Evolutionary conservation across 2,113 vertebrate genomes (phyloP).

Genomic region (Oncorhynchus mykiss): DNA sequence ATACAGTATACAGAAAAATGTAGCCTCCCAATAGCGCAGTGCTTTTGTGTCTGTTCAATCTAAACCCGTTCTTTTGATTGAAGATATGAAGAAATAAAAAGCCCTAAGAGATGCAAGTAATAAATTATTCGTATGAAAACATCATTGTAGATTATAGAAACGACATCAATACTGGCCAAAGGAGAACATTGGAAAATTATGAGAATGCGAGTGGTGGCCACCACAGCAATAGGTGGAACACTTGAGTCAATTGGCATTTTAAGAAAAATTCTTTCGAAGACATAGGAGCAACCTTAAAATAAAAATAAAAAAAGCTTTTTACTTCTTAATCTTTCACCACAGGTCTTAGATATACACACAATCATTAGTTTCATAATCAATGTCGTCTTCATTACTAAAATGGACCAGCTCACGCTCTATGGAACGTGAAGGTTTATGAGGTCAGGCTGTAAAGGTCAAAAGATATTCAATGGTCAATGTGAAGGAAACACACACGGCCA

Average conservation of each 20-base stretch:
- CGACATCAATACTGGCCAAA: conserved; percentile 76
- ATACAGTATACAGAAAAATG: conserved; percentile 19
- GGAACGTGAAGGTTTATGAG: conserved; percentile 65
- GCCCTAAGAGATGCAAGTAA: conserved; percentile 28
- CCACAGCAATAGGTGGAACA: conserved; percentile 47
- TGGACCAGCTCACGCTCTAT: conserved; percentile 33
- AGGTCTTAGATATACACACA: conserved; percentile 14
- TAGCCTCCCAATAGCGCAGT: conserved; percentile 21
- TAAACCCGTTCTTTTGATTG: conserved; percentile 29
- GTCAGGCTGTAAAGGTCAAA: conserved; percentile 7
- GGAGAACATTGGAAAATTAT: conserved; percentile 31
- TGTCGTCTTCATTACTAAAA: conserved; percentile 20
- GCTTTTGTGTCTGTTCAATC: conserved; percentile 3
- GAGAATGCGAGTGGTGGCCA: conserved; percentile 21
- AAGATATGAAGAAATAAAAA: conserved; percentile 27
- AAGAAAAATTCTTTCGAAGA: conserved; percentile 45
- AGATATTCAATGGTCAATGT: neutral
- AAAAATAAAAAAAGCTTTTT: conserved; percentile 36
- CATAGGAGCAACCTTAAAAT: conserved; percentile 24
- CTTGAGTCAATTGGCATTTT: conserved; percentile 68
- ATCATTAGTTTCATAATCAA: conserved; percentile 25
- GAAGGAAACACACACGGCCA: neutral
- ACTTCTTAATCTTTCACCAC: conserved; percentile 15
- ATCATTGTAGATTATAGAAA: conserved; percentile 49
- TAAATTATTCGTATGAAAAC: conserved; percentile 48